Evolutionary conservation across 2,113 vertebrate species (phyloP).

Genomic region (Vanacampus margaritifer): DNA sequence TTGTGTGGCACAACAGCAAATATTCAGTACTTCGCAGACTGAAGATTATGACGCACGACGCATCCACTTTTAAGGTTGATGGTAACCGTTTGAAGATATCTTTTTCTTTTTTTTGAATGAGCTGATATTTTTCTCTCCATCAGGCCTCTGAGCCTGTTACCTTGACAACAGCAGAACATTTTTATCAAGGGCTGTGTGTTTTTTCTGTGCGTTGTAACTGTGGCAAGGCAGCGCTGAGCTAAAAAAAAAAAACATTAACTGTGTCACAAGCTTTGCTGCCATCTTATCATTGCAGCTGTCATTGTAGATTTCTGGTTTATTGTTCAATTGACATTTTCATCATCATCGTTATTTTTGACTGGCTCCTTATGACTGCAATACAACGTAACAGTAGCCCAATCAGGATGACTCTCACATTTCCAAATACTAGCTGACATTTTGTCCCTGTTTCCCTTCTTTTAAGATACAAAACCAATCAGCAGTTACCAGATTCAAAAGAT

Average conservation of each 20-base stretch:
- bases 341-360: constrained; percentile 12
- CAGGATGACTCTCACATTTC: no score
- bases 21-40: neutral
- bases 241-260: constrained; percentile 69
- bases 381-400: no score
- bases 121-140: constrained; percentile 34
- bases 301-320: constrained; percentile 41
- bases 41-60: neutral
- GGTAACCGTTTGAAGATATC: constrained; percentile 48
- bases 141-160: constrained; percentile 68
- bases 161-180: constrained; percentile 75
- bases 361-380: constrained; percentile 7
- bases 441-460: no score
- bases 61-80: constrained; percentile 44
- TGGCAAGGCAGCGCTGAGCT: constrained; percentile 61
- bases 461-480: no score
- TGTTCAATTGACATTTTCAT: constrained; percentile 15
- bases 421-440: no score
- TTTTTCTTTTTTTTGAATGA: constrained; percentile 52
- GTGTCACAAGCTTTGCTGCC: constrained; percentile 66
- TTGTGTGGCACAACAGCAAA: neutral
- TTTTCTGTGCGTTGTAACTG: constrained; percentile 27
- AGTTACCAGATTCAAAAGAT: no score
- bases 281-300: constrained; percentile 44
- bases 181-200: constrained; percentile 48